phyloP scores from a whole-genome alignment of 2,888 invertebrate genomes.

The Ecdyonurus torrentis region DNA sequence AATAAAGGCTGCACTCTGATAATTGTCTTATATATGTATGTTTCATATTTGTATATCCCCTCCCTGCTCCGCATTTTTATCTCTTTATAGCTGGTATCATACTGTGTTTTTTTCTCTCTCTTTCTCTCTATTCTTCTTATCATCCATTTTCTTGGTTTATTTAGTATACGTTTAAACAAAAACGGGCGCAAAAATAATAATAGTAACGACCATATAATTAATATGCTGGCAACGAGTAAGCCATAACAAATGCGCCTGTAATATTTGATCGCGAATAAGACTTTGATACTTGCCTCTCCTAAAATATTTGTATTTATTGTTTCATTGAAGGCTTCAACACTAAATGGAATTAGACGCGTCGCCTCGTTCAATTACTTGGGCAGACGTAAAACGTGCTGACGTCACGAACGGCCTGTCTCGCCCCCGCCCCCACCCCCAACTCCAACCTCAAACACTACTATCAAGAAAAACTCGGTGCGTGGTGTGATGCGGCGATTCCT shows the following conservation, averaged over 20 bases:
- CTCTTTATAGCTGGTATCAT: not conserved
- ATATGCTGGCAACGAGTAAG: too few relatives aligned
- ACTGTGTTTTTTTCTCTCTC: not conserved
- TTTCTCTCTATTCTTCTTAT: too few relatives aligned
- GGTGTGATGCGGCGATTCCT: not conserved
- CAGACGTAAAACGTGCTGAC: not conserved
- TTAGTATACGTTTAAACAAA: too few relatives aligned
- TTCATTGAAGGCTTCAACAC: not conserved
- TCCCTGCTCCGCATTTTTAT: too few relatives aligned
- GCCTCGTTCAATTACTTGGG: not conserved
- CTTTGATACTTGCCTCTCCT: too few relatives aligned
- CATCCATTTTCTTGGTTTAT: too few relatives aligned
- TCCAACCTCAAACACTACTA: not conserved
- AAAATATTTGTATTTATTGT: not conserved
- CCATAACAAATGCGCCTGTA: too few relatives aligned
- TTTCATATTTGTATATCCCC: too few relatives aligned
- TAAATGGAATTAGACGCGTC: not conserved
- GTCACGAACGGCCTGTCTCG: conserved; percentile 1
- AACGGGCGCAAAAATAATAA: too few relatives aligned
- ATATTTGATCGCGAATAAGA: too few relatives aligned
- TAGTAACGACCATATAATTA: too few relatives aligned
- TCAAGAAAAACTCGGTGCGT: not conserved
- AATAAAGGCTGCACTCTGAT: not conserved
- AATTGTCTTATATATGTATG: too few relatives aligned
- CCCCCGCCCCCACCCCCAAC: not conserved